Evolutionary conservation across 2,888 invertebrate species (phyloP), one percentile per base, ranked within the genome.

Genomic region (Ochropleura leucogaster): DNA sequence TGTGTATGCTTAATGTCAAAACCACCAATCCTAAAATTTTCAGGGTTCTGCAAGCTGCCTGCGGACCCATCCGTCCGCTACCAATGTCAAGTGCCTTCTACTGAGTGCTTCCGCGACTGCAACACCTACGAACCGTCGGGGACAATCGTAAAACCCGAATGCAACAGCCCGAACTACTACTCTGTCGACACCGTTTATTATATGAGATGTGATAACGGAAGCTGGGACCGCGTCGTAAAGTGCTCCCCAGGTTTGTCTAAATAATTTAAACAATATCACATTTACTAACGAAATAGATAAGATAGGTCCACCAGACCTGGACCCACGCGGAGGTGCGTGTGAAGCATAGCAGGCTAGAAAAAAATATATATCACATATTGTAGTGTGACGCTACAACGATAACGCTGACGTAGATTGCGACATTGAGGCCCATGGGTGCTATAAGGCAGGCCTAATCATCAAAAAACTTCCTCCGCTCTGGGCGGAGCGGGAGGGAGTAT

Each of bases 231-330:
- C 77, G 69, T 85, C 7, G 89, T 92, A 4, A 80, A 72, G 1
- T 95, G 94, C 84, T 68, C 74, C 4, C 90, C 93, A 92, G 94
- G 93, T 94, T 88, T 90, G 92, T 47, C 57, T 16, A 90, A 89
- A 89, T 86, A 88, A 14, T 47, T 64, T 20, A 12, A 30, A n/a
- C n/a, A 46, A 12, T 12, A 46, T 46, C 12, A 12, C 46, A 46
- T 10, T 12, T 46, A 12, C 12, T 12, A 46, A n/a, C n/a, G n/a
- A n/a, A n/a, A n/a, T n/a, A n/a, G n/a, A n/a, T n/a, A n/a, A n/a
- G n/a, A n/a, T n/a, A n/a, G n/a, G n/a, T n/a, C n/a, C n/a, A n/a
- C n/a, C n/a, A n/a, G n/a, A n/a, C n/a, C n/a, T n/a, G n/a, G n/a
- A 46, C 12, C 46, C 12, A 12, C 46, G 10, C 46, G 12, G 12